Percentiles rank a stretch among this genome's conserved stretches.
These are phyloP conservation scores for Liodrosophila aerea DNA, from an alignment of 2,888 invertebrate species.

Conservation along the genomic window DNA sequence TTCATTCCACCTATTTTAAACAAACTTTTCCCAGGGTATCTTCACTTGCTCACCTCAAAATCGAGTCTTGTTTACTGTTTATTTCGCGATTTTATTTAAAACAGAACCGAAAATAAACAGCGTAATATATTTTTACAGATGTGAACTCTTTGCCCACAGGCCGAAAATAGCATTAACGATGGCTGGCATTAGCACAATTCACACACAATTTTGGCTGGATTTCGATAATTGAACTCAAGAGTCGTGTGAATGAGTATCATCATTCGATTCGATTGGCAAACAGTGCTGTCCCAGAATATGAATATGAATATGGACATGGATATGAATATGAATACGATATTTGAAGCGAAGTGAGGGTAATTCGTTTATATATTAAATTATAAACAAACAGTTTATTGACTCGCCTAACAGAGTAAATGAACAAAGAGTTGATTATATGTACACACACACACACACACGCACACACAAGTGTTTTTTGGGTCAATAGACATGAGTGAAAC, in stretches of 20 bases:
- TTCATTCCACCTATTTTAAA: no score
- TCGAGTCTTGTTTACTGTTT: not conserved
- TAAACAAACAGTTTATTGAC: conserved; percentile 32
- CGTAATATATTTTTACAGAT: conserved; percentile 34
- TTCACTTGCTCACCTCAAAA: not conserved
- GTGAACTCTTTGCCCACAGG: conserved; percentile 26
- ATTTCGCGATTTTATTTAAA: not conserved
- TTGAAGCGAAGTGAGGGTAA: not conserved
- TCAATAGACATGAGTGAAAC: conserved; percentile 48
- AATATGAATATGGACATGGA: not conserved
- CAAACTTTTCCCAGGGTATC: conserved; percentile 1
- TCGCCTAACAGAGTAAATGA: conserved; percentile 17
- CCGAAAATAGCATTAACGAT: conserved; percentile 40
- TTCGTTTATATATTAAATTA: conserved; percentile 2
- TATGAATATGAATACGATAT: no score
- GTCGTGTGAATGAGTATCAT: conserved; percentile 22
- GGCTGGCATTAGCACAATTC: no score
- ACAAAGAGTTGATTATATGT: conserved; percentile 11
- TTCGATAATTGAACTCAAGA: conserved; percentile 46
- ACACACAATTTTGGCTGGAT: conserved; percentile 13
- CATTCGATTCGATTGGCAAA: not conserved
- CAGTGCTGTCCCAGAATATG: conserved; percentile 23
- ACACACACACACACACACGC: no score
- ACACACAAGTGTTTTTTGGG: conserved; percentile 29
- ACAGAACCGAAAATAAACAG: conserved; percentile 27